phyloP scores from a whole-genome alignment of 2,888 invertebrate genomes.

The Meta bourneti region DNA sequence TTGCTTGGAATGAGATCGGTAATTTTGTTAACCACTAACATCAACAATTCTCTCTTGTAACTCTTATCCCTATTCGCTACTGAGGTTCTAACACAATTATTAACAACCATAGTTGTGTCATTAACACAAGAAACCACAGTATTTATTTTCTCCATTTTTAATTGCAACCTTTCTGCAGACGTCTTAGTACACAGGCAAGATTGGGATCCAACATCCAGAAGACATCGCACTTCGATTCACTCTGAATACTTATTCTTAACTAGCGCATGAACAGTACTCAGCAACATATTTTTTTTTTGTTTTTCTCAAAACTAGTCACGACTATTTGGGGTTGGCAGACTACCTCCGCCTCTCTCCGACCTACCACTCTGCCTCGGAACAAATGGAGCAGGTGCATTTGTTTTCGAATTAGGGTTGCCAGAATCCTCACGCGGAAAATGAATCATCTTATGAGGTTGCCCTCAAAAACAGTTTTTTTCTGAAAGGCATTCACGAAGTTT shows the following conservation, averaged over 20 bases:
- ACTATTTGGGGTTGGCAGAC: no score
- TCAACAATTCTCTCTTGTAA: background rate
- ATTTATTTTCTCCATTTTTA: background rate
- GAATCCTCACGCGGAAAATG: no score
- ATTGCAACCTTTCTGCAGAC: background rate
- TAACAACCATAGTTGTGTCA: background rate
- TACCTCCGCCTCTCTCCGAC: no score
- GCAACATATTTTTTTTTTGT: no score
- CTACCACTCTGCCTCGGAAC: no score
- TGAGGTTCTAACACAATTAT: background rate
- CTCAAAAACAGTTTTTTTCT: no score
- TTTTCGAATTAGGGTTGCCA: no score
- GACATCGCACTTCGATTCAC: no score
- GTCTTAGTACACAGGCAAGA: background rate
- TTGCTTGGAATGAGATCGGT: constrained; percentile 17
- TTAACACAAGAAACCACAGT: background rate
- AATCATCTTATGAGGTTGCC: no score
- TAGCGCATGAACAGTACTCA: background rate
- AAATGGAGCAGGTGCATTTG: no score
- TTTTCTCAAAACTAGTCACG: no score
- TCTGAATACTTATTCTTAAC: background rate
- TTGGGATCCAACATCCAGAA: background rate
- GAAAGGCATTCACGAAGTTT: no score
- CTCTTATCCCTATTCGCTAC: constrained; percentile 14
- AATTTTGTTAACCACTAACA: background rate